Evolutionary conservation across 2,888 invertebrate species (phyloP), one percentile per base, ranked within the genome.

Genomic region (Incurvaria masculella): DNA sequence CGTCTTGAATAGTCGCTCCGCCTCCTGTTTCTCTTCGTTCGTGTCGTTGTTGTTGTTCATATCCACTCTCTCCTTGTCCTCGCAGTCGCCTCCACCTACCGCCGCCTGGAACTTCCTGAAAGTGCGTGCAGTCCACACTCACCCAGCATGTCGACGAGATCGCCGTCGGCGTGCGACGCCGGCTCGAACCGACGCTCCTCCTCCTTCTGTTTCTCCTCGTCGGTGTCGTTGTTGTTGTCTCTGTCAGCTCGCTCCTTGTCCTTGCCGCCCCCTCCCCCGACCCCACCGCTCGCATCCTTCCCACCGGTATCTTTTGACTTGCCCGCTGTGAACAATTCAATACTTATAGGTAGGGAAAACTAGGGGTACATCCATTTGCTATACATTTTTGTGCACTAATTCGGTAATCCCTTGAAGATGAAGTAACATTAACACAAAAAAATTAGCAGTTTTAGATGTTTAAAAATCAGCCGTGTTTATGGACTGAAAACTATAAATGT

Each of bases 141-240:
- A 88, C 89, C 89, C 54, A 96, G 79, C 79, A 92, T 88, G 62
- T 98, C 97, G 16, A 96, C 95, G 49, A 98, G 81, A 65, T 97
- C 97, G 21, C 89, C 84, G 67, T 98, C 97, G 60, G 89, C 88
- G 51, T 85, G 80, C 57, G 83, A 82, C 44, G 85, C 82, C 6
- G 89, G 84, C 62, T 96, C 95, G 79, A 95, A 97, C 67, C 89
- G 87, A 59, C 86, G 85, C 59, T 93, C 93, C 50, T 90, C 90
- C 2, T 85, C 86, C 23, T 82, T 57, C 39, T 84, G 81, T 52
- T 85, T 84, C 50, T 81, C 78, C 49, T 87, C 86, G 51, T 90
- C 85, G 1, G 78, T 81, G 52, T 86, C 86, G 55, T 84, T 83
- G 54, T 85, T 85, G 68, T 84, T 79, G 65, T 82, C 66, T 55